phyloP scores from a whole-genome alignment of 2,797 vertebrate genomes.

The Phataginus tetradactyla region DNA sequence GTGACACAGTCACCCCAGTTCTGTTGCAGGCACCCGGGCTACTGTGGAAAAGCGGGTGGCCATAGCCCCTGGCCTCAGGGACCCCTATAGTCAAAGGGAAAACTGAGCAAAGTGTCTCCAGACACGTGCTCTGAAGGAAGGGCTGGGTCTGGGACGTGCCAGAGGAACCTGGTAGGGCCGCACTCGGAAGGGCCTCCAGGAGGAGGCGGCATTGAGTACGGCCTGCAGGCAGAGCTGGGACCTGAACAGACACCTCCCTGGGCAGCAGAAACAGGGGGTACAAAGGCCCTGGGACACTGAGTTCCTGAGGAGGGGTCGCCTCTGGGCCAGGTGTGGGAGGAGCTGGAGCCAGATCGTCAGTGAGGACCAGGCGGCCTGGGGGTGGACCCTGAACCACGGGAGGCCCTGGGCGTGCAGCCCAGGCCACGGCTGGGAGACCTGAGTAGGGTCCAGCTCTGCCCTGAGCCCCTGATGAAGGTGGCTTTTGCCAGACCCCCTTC shows the following conservation, averaged over 20 bases:
- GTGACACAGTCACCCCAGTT: neutral
- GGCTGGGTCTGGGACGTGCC: no score
- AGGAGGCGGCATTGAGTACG: neutral
- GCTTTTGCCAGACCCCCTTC: neutral
- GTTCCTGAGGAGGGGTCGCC: neutral
- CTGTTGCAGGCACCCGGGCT: neutral
- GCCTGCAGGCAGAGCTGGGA: neutral
- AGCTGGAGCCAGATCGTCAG: neutral
- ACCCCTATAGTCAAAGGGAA: neutral
- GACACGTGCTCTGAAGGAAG: neutral
- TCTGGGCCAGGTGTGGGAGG: neutral
- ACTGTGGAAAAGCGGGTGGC: neutral
- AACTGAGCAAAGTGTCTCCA: neutral
- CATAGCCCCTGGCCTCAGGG: neutral
- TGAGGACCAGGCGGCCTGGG: neutral
- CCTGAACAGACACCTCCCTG: neutral
- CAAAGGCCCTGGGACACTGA: neutral
- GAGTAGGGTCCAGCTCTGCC: neutral
- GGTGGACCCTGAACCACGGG: neutral
- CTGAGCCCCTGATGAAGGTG: neutral
- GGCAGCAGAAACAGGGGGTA: neutral
- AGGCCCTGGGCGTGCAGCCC: neutral
- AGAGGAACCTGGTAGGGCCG: fast-evolving
- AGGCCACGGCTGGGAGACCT: neutral
- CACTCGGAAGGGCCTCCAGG: neutral